A percentile compares a stretch with the other conserved stretches of the same genome.
These are phyloP conservation scores for Fregata magnificens DNA, from an alignment of 2,113 vertebrate genomes.

Conservation along the genomic window DNA sequence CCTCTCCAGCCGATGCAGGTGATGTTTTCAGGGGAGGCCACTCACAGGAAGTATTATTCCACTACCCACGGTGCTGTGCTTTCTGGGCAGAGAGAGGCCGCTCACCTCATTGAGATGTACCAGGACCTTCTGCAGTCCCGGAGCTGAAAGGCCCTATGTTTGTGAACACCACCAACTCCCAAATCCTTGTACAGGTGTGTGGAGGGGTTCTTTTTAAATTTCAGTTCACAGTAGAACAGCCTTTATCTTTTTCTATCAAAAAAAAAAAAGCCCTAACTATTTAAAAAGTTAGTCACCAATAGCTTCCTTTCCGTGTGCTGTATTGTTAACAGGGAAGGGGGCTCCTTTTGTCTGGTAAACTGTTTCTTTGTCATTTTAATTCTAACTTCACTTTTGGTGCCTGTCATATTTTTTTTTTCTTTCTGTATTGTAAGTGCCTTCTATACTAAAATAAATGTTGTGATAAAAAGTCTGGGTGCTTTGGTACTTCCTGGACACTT, in stretches of 20 bases:
- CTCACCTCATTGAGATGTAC: constrained; percentile 92
- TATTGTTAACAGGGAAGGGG: constrained; percentile 76
- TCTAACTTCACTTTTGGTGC: constrained; percentile 68
- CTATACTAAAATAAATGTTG: constrained; percentile 85
- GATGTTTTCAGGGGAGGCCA: constrained; percentile 98
- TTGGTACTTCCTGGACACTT: not conserved
- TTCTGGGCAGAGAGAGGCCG: constrained; percentile 95
- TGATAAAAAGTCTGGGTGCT: constrained; percentile 72
- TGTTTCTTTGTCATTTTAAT: constrained; percentile 67
- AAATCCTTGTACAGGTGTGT: constrained; percentile 57
- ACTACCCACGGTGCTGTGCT: constrained; percentile 99
- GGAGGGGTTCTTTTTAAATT: constrained; percentile 61
- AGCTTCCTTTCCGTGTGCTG: constrained; percentile 76
- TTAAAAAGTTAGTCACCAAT: constrained; percentile 75
- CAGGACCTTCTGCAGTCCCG: constrained; percentile 87
- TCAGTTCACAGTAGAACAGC: constrained; percentile 70
- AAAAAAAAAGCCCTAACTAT: constrained; percentile 63
- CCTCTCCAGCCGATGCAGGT: constrained; percentile 90
- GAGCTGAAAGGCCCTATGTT: constrained; percentile 77
- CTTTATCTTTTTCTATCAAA: constrained; percentile 77
- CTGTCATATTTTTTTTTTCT: not conserved
- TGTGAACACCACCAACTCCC: constrained; percentile 80
- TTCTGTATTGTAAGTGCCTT: constrained; percentile 97
- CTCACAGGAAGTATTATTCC: constrained; percentile 98
- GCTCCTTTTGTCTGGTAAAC: constrained; percentile 64